Conservation (phyloP, 2,797 vertebrate species). For the Manis crassicaudata region DNA sequence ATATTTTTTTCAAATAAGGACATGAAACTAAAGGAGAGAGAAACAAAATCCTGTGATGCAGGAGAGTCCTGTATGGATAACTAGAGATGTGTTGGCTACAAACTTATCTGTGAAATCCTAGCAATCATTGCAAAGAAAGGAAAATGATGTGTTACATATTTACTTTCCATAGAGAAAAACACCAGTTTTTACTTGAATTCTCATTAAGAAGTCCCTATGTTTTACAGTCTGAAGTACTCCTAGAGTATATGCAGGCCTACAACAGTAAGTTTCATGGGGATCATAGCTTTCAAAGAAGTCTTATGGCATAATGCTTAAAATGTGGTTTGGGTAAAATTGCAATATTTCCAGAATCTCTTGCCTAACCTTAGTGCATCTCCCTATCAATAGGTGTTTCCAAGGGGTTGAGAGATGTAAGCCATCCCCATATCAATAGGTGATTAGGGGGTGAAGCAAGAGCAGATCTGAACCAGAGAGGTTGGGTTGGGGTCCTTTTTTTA, state of each 20-base stretch:
- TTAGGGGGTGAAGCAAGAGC: too few relatives aligned
- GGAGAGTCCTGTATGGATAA: background rate
- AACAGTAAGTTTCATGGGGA: background rate
- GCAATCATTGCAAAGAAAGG: slow-evolving; percentile 6
- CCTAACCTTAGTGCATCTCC: too few relatives aligned
- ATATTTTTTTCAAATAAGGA: background rate
- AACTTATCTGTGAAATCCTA: slow-evolving; percentile 31
- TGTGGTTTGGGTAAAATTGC: too few relatives aligned
- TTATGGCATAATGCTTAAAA: background rate
- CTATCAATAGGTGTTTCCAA: too few relatives aligned
- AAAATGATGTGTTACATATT: background rate
- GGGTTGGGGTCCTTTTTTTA: too few relatives aligned
- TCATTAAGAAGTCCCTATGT: background rate
- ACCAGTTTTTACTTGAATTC: background rate
- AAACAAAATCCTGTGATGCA: background rate
- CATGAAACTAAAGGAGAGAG: background rate
- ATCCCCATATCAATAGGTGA: too few relatives aligned
- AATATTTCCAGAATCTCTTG: too few relatives aligned
- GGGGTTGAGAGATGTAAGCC: too few relatives aligned
- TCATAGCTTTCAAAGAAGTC: background rate
- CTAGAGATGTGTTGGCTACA: background rate
- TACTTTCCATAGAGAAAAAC: background rate
- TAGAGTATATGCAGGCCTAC: background rate
- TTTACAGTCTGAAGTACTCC: background rate
- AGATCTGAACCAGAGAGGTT: too few relatives aligned